A percentile compares a stretch with the other conserved stretches of the same genome.
Evolutionary conservation across 2,888 invertebrate genomes (phyloP).

Genomic region (Stegophylla sp.): DNA sequence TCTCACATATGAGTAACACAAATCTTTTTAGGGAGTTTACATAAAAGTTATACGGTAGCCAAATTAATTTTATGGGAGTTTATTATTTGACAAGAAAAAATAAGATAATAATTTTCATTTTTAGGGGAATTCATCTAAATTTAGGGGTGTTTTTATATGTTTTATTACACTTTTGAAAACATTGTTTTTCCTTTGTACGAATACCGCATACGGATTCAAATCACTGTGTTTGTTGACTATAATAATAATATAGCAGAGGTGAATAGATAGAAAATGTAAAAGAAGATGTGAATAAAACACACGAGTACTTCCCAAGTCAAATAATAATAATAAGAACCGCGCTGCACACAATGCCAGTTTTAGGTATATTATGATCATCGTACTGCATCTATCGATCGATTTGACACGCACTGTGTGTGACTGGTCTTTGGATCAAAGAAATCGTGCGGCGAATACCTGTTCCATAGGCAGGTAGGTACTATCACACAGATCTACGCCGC

Average conservation of each 20-base stretch:
- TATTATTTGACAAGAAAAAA: too few species aligned
- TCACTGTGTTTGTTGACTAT: neutral
- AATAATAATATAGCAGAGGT: neutral
- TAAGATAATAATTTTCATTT: too few species aligned
- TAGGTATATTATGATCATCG: neutral
- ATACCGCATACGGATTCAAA: neutral
- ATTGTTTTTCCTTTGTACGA: neutral
- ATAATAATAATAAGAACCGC: slow-evolving; percentile 13
- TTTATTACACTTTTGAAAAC: neutral
- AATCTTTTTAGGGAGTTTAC: too few species aligned
- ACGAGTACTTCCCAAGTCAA: neutral
- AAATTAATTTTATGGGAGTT: too few species aligned
- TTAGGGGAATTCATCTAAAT: too few species aligned
- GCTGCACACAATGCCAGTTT: neutral
- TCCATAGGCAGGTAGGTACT: too few species aligned
- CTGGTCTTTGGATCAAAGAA: slow-evolving; percentile 22
- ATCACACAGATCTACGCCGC: neutral
- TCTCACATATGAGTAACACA: too few species aligned
- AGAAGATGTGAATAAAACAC: too few species aligned
- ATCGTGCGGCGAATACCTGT: neutral
- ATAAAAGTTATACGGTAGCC: too few species aligned
- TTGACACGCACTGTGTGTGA: slow-evolving; percentile 7
- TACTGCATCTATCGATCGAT: slow-evolving; percentile 9
- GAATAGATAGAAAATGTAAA: neutral
- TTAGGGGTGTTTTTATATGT: too few species aligned